Base-by-base conservation (phyloP, 1,140 invertebrate species). In the Drosophila athabasca region DNA sequence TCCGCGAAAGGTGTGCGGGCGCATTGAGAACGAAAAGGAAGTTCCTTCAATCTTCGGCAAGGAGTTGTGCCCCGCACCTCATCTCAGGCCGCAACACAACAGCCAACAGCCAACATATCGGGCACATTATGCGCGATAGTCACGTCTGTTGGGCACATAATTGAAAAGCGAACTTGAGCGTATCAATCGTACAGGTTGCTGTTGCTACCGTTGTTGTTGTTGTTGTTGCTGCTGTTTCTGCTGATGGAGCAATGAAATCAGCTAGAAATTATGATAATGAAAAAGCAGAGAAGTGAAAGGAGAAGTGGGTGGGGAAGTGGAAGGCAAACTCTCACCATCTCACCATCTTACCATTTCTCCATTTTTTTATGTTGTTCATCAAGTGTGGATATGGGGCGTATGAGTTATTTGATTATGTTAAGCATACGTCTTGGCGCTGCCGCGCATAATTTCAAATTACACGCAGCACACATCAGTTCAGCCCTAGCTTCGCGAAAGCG, bases 351-450 rank as follows among this genome's bases (percentile, higher is more conserved):
- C 43, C 41, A n/a, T 51, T 6, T 11, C 2, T 29, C 41, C 17
- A 2, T 13, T 24, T 15, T 65, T 59, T 67, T 76, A 39, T 41
- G 41, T 53, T 73, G 60, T 75, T 75, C 55, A 67, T 75, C 53
- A 75, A 73, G 62, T 46, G 61, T 54, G 7, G 31, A 50, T 13
- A 76, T 53, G 45, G 48, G 66, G 79, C 83, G 79, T 82, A 76
- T 87, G 83, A 88, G 82, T 83, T 87, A 87, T 88, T 87, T 88
- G 79, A 88, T 87, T 87, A 87, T 82, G 83, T 87, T 87, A 76
- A 85, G 82, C 79, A 87, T 82, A 82, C 82, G 78, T 76, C 60
- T 44, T 50, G 53, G 57, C 61, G 71, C 74, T 71, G 66, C 43
- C 62, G 50, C 69, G 83, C 82, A 88, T 85, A 82, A 85, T 87